Base-by-base conservation (phyloP, 2,113 vertebrate species). In the Ceyx cyanopectus region DNA sequence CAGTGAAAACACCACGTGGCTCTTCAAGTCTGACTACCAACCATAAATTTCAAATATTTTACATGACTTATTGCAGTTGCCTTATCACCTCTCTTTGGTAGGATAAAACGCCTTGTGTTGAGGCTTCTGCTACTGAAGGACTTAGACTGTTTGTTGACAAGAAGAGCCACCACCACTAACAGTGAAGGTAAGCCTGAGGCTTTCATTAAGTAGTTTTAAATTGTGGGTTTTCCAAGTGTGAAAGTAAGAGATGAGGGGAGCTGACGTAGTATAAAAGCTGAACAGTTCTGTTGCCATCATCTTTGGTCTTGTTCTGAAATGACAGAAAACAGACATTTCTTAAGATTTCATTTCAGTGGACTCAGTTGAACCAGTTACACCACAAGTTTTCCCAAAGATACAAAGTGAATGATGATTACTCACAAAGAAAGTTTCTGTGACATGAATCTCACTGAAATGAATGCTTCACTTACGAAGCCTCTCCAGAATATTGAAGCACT, bases 351-450 rank as follows among this genome's bases (percentile, higher is more conserved):
- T 76, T 72, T 79, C 50, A 57, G 4, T 73, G 69, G 34, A 60
- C 79, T 91, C 51, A 30, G 43, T 70, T 89, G 87, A 91, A 93
- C 74, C 70, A 50, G 74, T 87, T 87, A 65, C 1, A 80, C 92
- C 67, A 56, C 94, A 91, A 80, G 51, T 14, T 85, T 85, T 90
- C 50, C 37, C 62, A 73, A 62, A 90, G 21, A 46, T 84, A 32
- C 1, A 1, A 30, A 57, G 12, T 79, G 34, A 73, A 41, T 56
- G 32, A 21, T 23, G 51, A 63, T 95, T 90, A 95, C 68, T 95
- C 90, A 93, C 73, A 85, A 70, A 77, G 90, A 85, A 90, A 93
- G 82, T 89, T 85, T 41, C 87, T 80, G 12, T 92, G 85, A 87
- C 17, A 66, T 16, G 58, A 75, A 72, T 85, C 57, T 93, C 48